Base-by-base conservation (phyloP, 2,113 vertebrate species). In the Copsychus sechellarum region DNA sequence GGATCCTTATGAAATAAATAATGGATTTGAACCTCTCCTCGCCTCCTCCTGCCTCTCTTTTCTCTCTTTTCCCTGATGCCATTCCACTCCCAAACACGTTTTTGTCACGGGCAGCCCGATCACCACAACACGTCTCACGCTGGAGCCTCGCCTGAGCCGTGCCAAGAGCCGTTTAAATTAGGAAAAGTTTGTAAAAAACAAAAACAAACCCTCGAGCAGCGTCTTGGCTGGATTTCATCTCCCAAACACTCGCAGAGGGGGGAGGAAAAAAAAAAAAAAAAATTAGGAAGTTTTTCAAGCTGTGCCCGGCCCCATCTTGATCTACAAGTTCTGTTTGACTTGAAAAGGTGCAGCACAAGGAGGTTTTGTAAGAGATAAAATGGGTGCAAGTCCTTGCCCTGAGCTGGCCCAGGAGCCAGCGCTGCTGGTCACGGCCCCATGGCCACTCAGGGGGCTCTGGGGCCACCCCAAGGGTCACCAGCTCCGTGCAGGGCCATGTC, bases 281-380 rank as follows among this genome's bases (percentile, higher is more conserved):
- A 1, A 67, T 28, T 60, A 29, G 74, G 88, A 93, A 92, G 82
- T 92, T 97, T 92, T 86, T 67, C 82, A 60, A 86, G 82, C 93
- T 22, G 58, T 80, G 79, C 74, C 70, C 54, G 19, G 54, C 88
- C 71, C 92, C 47, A 53, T 36, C 91, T n/a, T n/a, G 58, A 83
- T 45, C 80, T n/a, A 8, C 76, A 38, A 82, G 92, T 86, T 96
- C 8, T 65, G 33, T 82, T 34, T 69, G 82, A 70, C 45, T 86
- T 61, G 62, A 73, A 73, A 87, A 92, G 88, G 87, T 31, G 84
- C 89, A 88, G 81, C 57, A 12, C 22, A 4, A 86, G 10, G 80
- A 86, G 87, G 67, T 87, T 83, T 40, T 47, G 45, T 56, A 11
- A 29, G 61, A 22, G 26, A 34, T 62, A 53, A 92, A 91, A 90